Evolutionary conservation across 2,888 invertebrate genomes (phyloP).

Genomic region (Rhamnusium bicolor): DNA sequence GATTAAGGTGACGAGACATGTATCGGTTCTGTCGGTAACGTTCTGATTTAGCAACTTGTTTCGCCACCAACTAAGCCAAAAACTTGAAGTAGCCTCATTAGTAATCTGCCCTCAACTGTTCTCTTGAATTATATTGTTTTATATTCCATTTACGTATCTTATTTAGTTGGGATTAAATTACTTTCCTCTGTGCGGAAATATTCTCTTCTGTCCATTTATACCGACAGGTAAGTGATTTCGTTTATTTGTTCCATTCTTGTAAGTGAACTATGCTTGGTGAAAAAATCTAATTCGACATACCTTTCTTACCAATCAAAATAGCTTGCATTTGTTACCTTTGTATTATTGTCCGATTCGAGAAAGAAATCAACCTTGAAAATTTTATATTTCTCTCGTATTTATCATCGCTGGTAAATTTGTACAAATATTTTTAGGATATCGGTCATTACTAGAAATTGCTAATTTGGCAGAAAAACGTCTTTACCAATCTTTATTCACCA

Average conservation of each 20-base stretch:
- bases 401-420: too few relatives aligned
- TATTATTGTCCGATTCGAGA: not conserved
- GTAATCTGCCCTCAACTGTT: conserved; percentile 25
- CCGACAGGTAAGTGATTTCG: not conserved
- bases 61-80: conserved; percentile 10
- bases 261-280: not conserved
- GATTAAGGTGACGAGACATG: conserved; percentile 21
- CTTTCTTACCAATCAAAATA: not conserved
- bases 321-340: not conserved
- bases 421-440: too few relatives aligned
- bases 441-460: too few relatives aligned
- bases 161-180: not conserved
- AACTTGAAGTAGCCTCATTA: conserved; percentile 26
- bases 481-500: too few relatives aligned
- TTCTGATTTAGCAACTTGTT: conserved; percentile 10
- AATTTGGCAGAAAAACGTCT: too few relatives aligned
- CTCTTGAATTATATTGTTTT: conserved; percentile 4
- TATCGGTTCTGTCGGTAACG: not conserved
- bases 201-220: not conserved
- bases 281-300: not conserved
- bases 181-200: not conserved
- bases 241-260: not conserved
- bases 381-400: too few relatives aligned
- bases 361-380: too few relatives aligned
- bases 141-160: conserved; percentile 14